Evolutionary conservation across 1,140 invertebrate genomes (phyloP).

Genomic region (Lerema accius): DNA sequence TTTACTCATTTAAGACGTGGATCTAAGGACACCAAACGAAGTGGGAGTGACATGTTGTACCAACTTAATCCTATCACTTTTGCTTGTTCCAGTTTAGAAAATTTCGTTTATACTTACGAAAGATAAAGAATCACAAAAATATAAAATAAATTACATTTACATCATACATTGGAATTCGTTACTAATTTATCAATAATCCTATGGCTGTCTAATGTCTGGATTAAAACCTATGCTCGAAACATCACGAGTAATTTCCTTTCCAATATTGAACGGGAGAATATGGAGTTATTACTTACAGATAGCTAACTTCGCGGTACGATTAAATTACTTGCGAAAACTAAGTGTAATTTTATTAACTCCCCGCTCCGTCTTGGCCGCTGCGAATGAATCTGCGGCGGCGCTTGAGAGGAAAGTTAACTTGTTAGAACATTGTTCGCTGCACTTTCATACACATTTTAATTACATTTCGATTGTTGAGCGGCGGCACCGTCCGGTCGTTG

Average conservation of each 20-base stretch:
- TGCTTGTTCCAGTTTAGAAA: too few relatives aligned
- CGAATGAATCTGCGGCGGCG: conserved; percentile 29
- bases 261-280: not conserved
- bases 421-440: conserved; percentile 27
- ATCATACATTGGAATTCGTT: too few relatives aligned
- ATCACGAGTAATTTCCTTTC: too few relatives aligned
- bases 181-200: too few relatives aligned
- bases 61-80: too few relatives aligned
- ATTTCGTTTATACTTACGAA: too few relatives aligned
- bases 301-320: not conserved
- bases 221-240: not conserved
- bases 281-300: not conserved
- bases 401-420: conserved; percentile 14
- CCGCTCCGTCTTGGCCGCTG: conserved; percentile 18
- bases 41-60: too few relatives aligned
- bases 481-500: too few relatives aligned
- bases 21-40: too few relatives aligned
- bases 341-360: conserved; percentile 24
- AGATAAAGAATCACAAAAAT: too few relatives aligned
- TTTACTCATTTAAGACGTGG: too few relatives aligned
- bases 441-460: conserved; percentile 29
- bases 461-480: conserved; percentile 11
- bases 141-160: too few relatives aligned
- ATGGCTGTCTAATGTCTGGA: not conserved
- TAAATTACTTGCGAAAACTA: conserved; percentile 20